Conservation (phyloP, 2,113 vertebrate species). For the Motacilla tschutschensis region DNA sequence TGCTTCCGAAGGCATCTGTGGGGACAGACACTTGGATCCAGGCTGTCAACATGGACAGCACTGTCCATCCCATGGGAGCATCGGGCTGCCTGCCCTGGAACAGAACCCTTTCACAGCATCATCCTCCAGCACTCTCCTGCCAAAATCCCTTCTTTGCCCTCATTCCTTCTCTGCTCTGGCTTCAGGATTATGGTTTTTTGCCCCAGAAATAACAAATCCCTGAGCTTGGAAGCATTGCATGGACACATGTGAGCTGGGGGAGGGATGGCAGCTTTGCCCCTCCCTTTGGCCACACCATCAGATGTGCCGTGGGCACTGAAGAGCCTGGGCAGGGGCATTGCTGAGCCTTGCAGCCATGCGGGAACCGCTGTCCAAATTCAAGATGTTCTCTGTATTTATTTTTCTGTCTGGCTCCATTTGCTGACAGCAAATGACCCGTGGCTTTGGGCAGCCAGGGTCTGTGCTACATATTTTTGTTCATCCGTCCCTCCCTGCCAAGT, state of each 20-base stretch:
- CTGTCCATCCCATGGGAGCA: not conserved
- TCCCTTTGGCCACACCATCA: not conserved
- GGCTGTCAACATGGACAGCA: not conserved
- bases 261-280: not conserved
- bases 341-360: not conserved
- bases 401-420: not conserved
- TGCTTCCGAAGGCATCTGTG: not conserved
- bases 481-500: slow-evolving; percentile 57
- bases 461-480: slow-evolving; percentile 11
- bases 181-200: not conserved
- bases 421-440: not conserved
- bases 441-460: slow-evolving; percentile 5
- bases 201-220: not conserved
- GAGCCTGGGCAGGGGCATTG: not conserved
- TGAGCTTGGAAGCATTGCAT: not conserved
- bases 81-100: not conserved
- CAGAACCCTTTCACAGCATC: not conserved
- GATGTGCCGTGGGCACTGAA: not conserved
- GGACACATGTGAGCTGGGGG: not conserved
- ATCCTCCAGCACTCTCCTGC: not conserved
- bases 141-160: not conserved
- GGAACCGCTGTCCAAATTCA: not conserved
- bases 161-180: not conserved
- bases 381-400: not conserved
- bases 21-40: not conserved